These are phyloP conservation scores for Holothuria scabra DNA, from an alignment of 53 echinoderm and acorn worm species.

Conservation along the genomic window DNA sequence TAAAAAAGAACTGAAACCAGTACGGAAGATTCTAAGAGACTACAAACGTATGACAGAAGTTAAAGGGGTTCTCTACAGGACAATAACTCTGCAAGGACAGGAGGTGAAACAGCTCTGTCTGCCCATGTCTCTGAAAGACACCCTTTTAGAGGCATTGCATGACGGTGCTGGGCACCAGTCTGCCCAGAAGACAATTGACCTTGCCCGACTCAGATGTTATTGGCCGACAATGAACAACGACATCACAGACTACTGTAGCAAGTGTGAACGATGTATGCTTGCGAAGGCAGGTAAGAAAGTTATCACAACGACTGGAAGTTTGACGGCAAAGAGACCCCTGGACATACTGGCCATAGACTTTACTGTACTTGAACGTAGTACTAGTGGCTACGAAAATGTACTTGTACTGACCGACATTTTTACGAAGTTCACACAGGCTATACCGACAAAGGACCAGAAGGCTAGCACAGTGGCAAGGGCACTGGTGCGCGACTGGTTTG, in stretches of 20 bases:
- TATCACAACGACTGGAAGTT: conserved; percentile 57
- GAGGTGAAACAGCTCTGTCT: conserved; percentile 59
- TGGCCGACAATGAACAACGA: conserved; percentile 38
- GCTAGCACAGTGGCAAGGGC: too few species aligned
- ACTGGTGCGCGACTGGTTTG: too few species aligned
- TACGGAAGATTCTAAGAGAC: neutral
- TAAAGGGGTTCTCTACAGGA: neutral
- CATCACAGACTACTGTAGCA: neutral
- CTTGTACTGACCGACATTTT: conserved; percentile 24
- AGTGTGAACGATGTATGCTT: conserved; percentile 36
- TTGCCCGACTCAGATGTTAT: conserved; percentile 25
- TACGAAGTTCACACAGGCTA: neutral
- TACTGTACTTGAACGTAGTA: too few species aligned
- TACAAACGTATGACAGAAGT: neutral
- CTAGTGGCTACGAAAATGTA: too few species aligned
- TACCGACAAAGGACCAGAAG: too few species aligned
- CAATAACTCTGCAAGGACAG: conserved; percentile 5
- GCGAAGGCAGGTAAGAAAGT: conserved; percentile 60
- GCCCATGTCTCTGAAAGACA: conserved; percentile 42
- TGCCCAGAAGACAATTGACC: conserved; percentile 16
- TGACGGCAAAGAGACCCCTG: conserved; percentile 52
- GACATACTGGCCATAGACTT: conserved; percentile 68
- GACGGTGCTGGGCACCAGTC: conserved; percentile 38
- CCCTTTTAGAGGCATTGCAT: conserved; percentile 54
- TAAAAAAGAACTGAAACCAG: neutral